Evolutionary conservation across 2,888 invertebrate genomes (phyloP).

Genomic region (Ditula angustiorana): DNA sequence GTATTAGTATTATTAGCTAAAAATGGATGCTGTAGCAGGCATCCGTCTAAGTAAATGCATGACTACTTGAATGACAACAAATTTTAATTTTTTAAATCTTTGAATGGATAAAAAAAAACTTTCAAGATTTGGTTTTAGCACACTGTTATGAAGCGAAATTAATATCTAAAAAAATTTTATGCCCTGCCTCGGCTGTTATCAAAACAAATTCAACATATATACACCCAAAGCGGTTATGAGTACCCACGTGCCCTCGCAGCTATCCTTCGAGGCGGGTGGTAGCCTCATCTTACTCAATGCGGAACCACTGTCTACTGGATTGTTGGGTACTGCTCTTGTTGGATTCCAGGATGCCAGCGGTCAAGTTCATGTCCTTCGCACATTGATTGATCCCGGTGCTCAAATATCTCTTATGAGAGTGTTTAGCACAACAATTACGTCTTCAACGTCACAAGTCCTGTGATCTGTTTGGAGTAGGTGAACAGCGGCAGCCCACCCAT

Average conservation of each 20-base stretch:
- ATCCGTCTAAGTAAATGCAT: too few species aligned
- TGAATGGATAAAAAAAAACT: too few species aligned
- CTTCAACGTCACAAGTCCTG: neutral
- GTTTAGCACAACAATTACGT: conserved; percentile 1
- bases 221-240: neutral
- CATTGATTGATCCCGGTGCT: neutral
- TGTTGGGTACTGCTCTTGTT: conserved; percentile 6
- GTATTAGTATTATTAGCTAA: too few species aligned
- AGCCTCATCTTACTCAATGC: neutral
- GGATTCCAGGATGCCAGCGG: neutral
- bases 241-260: neutral
- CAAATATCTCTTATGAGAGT: neutral
- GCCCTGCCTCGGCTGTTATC: neutral
- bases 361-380: neutral
- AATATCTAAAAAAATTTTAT: too few species aligned
- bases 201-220: neutral
- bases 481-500: neutral
- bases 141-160: neutral
- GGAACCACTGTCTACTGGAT: neutral
- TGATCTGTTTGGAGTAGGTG: neutral
- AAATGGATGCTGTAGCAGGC: too few species aligned
- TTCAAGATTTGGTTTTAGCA: too few species aligned
- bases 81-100: too few species aligned
- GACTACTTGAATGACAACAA: too few species aligned
- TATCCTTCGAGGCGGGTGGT: neutral